Evolutionary conservation across 1,140 invertebrate genomes (phyloP), one percentile per base, ranked within the genome.

Genomic region (Danaus plexippus): DNA sequence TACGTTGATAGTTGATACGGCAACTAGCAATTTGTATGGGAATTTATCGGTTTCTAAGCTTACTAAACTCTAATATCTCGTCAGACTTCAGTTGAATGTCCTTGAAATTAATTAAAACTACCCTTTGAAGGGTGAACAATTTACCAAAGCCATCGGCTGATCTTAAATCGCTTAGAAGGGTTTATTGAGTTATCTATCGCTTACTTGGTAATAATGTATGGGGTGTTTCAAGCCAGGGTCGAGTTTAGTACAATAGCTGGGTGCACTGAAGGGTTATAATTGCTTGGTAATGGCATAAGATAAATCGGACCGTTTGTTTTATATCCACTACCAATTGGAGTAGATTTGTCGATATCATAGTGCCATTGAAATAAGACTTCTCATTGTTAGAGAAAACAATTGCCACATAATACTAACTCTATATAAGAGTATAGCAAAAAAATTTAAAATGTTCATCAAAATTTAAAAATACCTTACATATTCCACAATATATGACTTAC

Each of bases 121-220:
- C 69, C 67, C 73, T 66, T 52, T 49, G 43, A 64, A 66, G 62
- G 67, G 63, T 66, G 66, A 72, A 67, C 67, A 67, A 60, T 71
- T 69, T 71, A 71, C 61, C 63, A 62, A 63, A 72, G 63, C 70
- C 66, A 71, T 70, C 64, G 69, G 63, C 60, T 75, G 69, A 77
- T 74, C 69, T 77, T 69, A 73, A 77, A 77, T 69, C 67, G 67
- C 54, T 69, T 63, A 73, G 69, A 71, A 61, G 65, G 69, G 67
- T 58, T 61, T 55, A 77, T 77, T 73, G 67, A 70, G 73, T 74
- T 77, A 77, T 70, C 64, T 63, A 61, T 66, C 67, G 64, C 69
- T 69, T 66, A 69, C 67, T 71, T 63, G 71, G 61, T 71, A 71
- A 73, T 73, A 71, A 73, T 73, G 63, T 71, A 75, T 71, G 67